phyloP scores from a whole-genome alignment of 2,797 vertebrate genomes.

The Oreochromis grahami region DNA sequence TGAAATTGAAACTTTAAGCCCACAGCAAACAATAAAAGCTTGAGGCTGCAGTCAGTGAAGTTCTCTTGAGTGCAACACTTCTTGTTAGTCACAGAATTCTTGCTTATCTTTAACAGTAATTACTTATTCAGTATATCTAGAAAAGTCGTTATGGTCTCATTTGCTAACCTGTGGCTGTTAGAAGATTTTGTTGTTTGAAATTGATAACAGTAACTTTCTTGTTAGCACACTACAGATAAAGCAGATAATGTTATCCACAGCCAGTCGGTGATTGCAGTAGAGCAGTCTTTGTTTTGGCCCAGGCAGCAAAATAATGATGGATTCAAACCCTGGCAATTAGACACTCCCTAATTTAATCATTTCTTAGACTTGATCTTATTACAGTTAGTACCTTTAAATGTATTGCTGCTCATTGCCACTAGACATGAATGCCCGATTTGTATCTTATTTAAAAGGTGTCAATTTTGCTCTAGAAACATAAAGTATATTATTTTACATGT shows the following conservation, averaged over 20 bases:
- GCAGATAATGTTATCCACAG: not conserved
- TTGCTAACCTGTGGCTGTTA: not conserved
- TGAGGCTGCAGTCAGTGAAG: not conserved
- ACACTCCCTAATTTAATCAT: not conserved
- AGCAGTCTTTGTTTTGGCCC: not conserved
- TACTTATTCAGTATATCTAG: not conserved
- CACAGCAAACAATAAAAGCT: not conserved
- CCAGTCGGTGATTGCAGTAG: not conserved
- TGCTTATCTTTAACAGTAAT: not conserved
- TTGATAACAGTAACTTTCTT: not conserved
- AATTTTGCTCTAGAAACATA: not conserved
- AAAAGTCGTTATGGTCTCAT: not conserved
- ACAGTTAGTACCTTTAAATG: not conserved
- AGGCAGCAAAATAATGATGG: not conserved
- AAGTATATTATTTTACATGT: not conserved
- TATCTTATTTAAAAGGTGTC: not conserved
- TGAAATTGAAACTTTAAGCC: not conserved
- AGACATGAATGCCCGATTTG: not conserved
- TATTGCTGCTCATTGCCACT: not conserved
- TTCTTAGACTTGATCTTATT: not conserved
- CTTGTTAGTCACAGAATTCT: not conserved
- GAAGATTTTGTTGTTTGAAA: not conserved
- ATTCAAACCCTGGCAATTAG: not conserved
- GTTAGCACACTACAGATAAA: not conserved
- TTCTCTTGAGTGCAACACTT: not conserved